Evolutionary conservation across 2,113 vertebrate genomes (phyloP).

Genomic region (Scomber japonicus): DNA sequence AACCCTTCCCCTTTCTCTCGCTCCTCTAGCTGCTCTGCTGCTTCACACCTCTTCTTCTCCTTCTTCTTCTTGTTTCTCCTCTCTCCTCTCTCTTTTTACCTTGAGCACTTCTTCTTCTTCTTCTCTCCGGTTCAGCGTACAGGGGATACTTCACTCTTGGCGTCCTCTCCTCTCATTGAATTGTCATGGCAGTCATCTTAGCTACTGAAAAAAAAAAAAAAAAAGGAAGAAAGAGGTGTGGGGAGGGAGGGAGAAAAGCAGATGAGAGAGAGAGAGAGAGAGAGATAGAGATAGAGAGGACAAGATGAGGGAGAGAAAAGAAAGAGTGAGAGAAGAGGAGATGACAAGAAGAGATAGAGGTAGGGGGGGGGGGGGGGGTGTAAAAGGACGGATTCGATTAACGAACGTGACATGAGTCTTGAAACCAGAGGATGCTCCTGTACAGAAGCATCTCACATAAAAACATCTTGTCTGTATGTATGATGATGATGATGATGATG

Average conservation of each 20-base stretch:
- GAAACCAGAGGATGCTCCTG: constrained; percentile 30
- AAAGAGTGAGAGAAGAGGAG: constrained; percentile 6
- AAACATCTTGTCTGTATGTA: constrained; percentile 13
- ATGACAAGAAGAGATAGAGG: constrained; percentile 41
- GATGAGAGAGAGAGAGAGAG: constrained; percentile 32
- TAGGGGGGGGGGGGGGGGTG: neutral
- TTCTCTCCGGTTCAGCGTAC: constrained; percentile 45
- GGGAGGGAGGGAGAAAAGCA: constrained; percentile 28
- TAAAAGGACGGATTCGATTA: constrained; percentile 32
- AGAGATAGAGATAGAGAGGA: constrained; percentile 1
- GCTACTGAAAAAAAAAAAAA: constrained; percentile 63
- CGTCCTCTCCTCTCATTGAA: constrained; percentile 74
- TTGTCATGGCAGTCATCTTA: constrained; percentile 75
- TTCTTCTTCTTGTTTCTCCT: constrained; percentile 19
- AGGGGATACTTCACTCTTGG: constrained; percentile 67
- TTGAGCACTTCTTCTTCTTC: constrained; percentile 27
- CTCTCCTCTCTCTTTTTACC: constrained; percentile 32
- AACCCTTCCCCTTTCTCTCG: constrained; percentile 33
- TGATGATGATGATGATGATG: neutral
- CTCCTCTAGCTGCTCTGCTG: constrained; percentile 45
- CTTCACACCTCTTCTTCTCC: constrained; percentile 26
- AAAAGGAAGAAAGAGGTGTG: constrained; percentile 11
- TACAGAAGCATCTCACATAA: constrained; percentile 20
- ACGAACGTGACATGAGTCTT: constrained; percentile 57
- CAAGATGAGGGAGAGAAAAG: constrained; percentile 7